Base-by-base conservation (phyloP, 2,113 vertebrate species). In the Todiramphus chloris region DNA sequence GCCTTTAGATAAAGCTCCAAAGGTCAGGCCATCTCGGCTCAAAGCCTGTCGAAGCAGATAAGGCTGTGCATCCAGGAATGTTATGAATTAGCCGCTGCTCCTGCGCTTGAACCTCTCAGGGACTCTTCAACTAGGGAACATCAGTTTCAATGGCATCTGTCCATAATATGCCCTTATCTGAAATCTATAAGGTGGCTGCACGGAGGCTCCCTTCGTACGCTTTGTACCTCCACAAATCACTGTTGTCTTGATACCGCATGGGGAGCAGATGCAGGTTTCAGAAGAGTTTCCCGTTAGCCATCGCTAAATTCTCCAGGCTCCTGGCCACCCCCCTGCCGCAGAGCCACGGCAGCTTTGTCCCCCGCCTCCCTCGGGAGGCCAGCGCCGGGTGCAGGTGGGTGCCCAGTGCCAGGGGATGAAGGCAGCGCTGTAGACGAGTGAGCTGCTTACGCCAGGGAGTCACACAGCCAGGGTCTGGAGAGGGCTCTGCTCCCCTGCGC, bases 1-100 rank as follows among this genome's bases (percentile, higher is more conserved):
- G 90, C 93, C 96, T 97, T 97, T 92, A 96, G 95, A 96, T 95
- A 97, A 96, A 96, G 85, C 92, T 95, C 73, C 92, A 96, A 96
- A 97, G 96, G 96, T 96, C 96, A 95, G 90, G 93, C 85, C 92
- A 48, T 5, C 14, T 83, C 79, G 9, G 94, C 96, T 93, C 82
- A 19, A 14, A 94, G 94, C 87, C 94, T 96, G 96, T 92, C 68
- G 87, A 77, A 90, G 78, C 90, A 96, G 94, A 96, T 97, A 96
- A 97, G 90, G 83, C 93, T 69, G 58, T 43, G 82, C 93, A 96
- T 86, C 85, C 94, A 81, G 76, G 93, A 95, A 83, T 10, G 27
- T 50, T 75, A 37, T 69, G 94, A 93, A 94, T 96, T 94, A 89
- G 83, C 92, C 7, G 7, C 76, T 37, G 76, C 88, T 95, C 83